Conservation (phyloP, 2,797 vertebrate genomes). For the Podarcis lilfordi region DNA sequence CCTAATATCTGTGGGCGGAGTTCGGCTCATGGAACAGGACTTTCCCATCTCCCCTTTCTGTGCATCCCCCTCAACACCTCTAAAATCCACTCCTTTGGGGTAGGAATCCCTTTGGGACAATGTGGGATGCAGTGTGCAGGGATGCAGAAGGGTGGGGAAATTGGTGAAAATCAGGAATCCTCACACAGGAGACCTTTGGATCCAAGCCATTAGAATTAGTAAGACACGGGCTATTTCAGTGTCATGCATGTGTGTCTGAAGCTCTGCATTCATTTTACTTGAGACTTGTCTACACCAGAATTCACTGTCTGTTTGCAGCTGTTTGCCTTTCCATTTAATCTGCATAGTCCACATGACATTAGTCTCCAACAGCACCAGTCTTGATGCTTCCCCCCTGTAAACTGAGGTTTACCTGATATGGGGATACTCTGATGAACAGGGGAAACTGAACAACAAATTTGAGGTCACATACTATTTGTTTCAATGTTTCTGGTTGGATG, state of each 20-base stretch:
- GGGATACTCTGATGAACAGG: no score
- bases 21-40: neutral
- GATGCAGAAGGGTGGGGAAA: neutral
- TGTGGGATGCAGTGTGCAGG: neutral
- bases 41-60: neutral
- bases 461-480: no score
- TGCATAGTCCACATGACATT: no score
- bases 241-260: neutral
- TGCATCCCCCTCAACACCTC: neutral
- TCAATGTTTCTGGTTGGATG: no score
- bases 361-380: no score
- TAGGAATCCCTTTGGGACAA: neutral
- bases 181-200: neutral
- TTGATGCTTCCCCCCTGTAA: no score
- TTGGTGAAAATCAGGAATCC: neutral
- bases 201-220: neutral
- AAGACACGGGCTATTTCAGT: neutral
- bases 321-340: no score
- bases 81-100: neutral
- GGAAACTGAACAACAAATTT: no score
- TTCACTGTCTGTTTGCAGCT: no score
- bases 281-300: no score
- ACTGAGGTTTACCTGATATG: no score
- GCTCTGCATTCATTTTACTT: neutral
- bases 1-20: neutral